These are phyloP conservation scores for Neosilurus mollespiculum DNA, from an alignment of 2,797 vertebrate species.

Conservation along the genomic window DNA sequence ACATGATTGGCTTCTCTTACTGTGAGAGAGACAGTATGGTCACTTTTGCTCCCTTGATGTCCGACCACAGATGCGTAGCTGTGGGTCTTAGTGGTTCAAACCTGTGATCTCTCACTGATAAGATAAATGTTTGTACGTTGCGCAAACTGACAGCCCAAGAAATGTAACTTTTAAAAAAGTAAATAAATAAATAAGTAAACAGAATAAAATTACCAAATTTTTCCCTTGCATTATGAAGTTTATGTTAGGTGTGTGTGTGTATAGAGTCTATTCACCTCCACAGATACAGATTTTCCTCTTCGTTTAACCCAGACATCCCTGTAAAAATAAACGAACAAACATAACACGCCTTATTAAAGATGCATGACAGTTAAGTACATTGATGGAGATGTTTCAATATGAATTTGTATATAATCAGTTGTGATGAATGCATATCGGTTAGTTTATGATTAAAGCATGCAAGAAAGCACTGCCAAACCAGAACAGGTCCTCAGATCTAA, in stretches of 20 bases:
- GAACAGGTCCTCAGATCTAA: background rate
- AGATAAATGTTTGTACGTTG: background rate
- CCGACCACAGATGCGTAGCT: background rate
- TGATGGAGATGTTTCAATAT: background rate
- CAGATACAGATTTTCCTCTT: slow-evolving; percentile 58
- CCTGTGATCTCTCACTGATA: background rate
- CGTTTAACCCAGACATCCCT: slow-evolving; percentile 63
- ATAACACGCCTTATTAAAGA: background rate
- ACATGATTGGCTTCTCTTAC: background rate
- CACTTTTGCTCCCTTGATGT: background rate
- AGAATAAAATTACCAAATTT: too few species aligned
- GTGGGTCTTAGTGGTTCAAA: background rate
- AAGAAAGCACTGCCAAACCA: background rate
- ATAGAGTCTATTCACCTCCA: slow-evolving; percentile 57
- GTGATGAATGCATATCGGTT: too few species aligned
- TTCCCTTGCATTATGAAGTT: background rate
- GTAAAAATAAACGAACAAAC: slow-evolving; percentile 40
- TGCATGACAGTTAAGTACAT: background rate
- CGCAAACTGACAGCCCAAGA: background rate
- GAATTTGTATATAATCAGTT: background rate
- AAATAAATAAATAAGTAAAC: background rate
- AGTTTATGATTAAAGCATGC: background rate
- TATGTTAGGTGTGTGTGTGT: background rate
- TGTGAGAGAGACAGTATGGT: background rate
- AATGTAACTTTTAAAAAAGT: background rate